Evolutionary conservation across 2,113 vertebrate genomes (phyloP).

Genomic region (Herpetotheres cachinnans): DNA sequence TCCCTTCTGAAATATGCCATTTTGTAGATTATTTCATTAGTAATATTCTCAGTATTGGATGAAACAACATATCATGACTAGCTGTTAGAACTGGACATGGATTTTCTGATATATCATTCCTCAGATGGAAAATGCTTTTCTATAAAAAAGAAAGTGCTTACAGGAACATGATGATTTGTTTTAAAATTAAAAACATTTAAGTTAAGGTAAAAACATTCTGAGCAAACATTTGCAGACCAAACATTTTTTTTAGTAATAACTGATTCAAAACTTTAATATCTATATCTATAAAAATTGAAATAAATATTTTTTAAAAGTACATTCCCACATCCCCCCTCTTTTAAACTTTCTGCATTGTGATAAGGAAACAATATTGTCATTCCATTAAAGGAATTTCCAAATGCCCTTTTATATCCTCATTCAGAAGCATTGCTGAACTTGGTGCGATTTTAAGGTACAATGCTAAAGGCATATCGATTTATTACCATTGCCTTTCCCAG

Average conservation of each 20-base stretch:
- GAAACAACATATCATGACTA: neutral
- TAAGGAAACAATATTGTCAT: neutral
- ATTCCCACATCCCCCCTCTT: neutral
- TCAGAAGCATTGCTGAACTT: neutral
- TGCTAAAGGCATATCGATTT: neutral
- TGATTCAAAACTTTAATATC: neutral
- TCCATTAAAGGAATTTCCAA: neutral
- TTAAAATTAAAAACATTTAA: neutral
- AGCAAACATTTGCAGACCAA: neutral
- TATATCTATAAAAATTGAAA: neutral
- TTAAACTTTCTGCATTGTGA: neutral
- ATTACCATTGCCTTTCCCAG: neutral
- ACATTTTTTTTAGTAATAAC: neutral
- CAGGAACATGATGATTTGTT: neutral
- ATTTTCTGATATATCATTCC: slow-evolving; percentile 18
- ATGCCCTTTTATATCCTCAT: neutral
- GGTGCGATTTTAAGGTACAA: neutral
- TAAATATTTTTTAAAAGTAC: neutral
- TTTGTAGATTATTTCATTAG: slow-evolving; percentile 16
- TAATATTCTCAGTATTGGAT: neutral
- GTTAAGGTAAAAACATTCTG: neutral
- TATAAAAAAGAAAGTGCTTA: neutral
- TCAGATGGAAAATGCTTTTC: neutral
- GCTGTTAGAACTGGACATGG: neutral
- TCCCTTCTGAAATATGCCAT: neutral